Base-by-base conservation (phyloP, 2,113 vertebrate genomes). In the Hippoglossus stenolepis region DNA sequence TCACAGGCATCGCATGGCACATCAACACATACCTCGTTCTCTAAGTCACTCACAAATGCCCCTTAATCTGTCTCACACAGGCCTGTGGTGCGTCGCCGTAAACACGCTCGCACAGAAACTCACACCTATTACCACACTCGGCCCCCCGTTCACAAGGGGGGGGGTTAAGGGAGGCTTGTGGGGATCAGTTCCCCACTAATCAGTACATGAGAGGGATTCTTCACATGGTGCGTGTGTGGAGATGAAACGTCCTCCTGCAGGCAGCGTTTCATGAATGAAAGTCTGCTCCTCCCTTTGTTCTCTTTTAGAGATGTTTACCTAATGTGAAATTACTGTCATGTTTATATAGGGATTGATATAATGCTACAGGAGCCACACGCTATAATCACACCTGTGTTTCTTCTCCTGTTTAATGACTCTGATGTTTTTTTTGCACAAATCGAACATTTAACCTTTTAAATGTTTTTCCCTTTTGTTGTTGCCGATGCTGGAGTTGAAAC, bases 11-110 rank as follows among this genome's bases (percentile, higher is more conserved):
- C 57, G 58, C 87, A 84, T 90, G 88, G 80, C 79, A 90, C 75
- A 94, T 92, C 80, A 87, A 90, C 90, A 90, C 91, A 92, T 92
- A 93, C 91, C 89, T 89, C 78, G 81, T 83, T 72, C 80, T 83
- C 70, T 80, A 87, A 92, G 73, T 89, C 86, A 84, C 82, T 83
- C 82, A 78, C 79, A 85, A 81, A 84, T 43, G 47, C 70, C 45
- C 80, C 77, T 14, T 86, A 83, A 91, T 86, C 86, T 77, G 80
- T 74, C 72, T 23, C 84, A 70, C 79, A 80, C 82, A 79, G 17
- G 47, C 77, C 70, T 62, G 24, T 75, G 54, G 28, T 62, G 62
- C 70, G 21, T 3, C 65, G 57, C 65, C 69, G 71, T 28, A 67
- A 59, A 77, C 76, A 57, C 63, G 15, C 60, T 49, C 54, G 9